phyloP scores from a whole-genome alignment of 2,888 invertebrate species.

The Ceraclea dissimilis region DNA sequence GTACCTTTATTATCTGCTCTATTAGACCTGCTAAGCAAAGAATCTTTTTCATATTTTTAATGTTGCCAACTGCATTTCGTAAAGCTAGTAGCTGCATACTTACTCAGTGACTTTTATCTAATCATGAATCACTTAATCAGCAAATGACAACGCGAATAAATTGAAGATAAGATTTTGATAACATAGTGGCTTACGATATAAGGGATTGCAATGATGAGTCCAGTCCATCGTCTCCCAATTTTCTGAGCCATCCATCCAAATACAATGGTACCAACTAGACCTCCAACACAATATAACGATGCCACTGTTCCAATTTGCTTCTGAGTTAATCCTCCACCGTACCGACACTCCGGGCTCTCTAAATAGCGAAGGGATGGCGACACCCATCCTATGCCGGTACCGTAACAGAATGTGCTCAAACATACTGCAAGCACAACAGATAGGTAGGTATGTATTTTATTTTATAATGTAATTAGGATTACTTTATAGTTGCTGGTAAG shows the following conservation, averaged over 20 bases:
- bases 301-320: conserved; percentile 51
- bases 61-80: too few species aligned
- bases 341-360: conserved; percentile 40
- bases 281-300: conserved; percentile 49
- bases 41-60: too few species aligned
- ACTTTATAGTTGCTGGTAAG: too few species aligned
- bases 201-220: conserved; percentile 47
- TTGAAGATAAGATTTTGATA: too few species aligned
- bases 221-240: conserved; percentile 48
- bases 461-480: not conserved
- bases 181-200: conserved; percentile 35
- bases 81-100: too few species aligned
- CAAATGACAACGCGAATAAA: too few species aligned
- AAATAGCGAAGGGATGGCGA: conserved; percentile 50
- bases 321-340: conserved; percentile 42
- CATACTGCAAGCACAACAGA: conserved; percentile 40
- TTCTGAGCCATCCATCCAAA: conserved; percentile 47
- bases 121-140: too few species aligned
- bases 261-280: conserved; percentile 46
- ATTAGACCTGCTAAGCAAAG: too few species aligned
- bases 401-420: conserved; percentile 48
- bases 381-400: conserved; percentile 52
- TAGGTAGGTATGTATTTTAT: not conserved
- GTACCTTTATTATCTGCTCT: too few species aligned
- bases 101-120: too few species aligned